Evolutionary conservation across 2,113 vertebrate genomes (phyloP).

Genomic region (Etheostoma spectabile): DNA sequence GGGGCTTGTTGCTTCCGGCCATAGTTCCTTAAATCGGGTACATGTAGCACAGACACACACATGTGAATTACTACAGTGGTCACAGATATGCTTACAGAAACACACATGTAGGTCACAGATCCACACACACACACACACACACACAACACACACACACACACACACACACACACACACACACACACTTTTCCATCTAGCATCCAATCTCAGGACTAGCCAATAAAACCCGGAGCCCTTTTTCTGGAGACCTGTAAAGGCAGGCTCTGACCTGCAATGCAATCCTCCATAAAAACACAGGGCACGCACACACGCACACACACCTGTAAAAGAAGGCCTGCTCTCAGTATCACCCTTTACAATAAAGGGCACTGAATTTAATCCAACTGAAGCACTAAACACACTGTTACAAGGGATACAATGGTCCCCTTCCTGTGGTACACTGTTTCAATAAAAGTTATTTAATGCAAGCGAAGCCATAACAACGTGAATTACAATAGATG

Average conservation of each 20-base stretch:
- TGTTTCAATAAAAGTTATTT: background rate
- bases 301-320: conserved; percentile 27
- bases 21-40: conserved; percentile 41
- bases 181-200: conserved; percentile 49
- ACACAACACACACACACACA: conserved; percentile 20
- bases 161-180: background rate
- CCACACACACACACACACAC: conserved; percentile 21
- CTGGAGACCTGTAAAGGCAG: conserved; percentile 58
- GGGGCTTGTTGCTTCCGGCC: conserved; percentile 28
- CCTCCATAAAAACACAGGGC: conserved; percentile 38
- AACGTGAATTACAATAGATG: background rate
- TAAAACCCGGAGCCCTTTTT: conserved; percentile 56
- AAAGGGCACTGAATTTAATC: conserved; percentile 46
- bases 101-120: conserved; percentile 4
- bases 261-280: conserved; percentile 32
- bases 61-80: background rate
- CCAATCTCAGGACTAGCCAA: conserved; percentile 62
- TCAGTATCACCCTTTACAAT: background rate
- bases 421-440: background rate
- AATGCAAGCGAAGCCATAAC: conserved; percentile 23
- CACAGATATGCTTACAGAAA: background rate
- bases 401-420: background rate
- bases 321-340: conserved; percentile 41
- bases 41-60: background rate
- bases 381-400: conserved; percentile 11